Evolutionary conservation across 2,888 invertebrate genomes (phyloP), one percentile per base, ranked within the genome.

Genomic region (Cloeon dipterum): DNA sequence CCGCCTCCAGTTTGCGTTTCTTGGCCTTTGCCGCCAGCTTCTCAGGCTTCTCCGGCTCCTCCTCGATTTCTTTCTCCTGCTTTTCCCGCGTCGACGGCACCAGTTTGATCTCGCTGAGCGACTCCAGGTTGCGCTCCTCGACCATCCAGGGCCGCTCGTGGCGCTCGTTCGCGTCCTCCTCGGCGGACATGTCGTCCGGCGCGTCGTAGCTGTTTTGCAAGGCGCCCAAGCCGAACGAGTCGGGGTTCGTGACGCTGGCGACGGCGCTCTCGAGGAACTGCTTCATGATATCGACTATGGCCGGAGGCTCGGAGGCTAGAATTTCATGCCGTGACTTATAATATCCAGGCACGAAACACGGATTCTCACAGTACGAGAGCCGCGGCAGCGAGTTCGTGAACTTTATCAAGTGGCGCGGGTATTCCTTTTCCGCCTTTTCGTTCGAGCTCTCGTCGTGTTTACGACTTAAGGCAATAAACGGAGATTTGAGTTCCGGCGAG

Each of bases 241-340:
- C 38, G 8, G 23, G 18, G 5, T 38, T 20, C 2, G 26, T 34
- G 18, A 13, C 34, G 13, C 25, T 34, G 11, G 21, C 34, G 1
- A 19, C 5, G n/a, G n/a, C 25, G 5, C 16, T 29, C 14, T n/a
- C n/a, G 7, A 29, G 14, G 14, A 29, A n/a, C 23, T 38, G 34
- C 20, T 34, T 38, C 38, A 38, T 38, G 10, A 38, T 38, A 10
- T 25, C 21, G n/a, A 38, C 38, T 13, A 38, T 34, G 19, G 23
- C 34, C 10, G 33, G 38, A 10, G 25, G 26, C 20, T 38, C 38
- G 5, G 38, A 34, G 10, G 32, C 23, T 25, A 38, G 34, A 10
- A 33, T 25, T 8, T 38, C 38, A 8, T 34, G 25, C 11, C 38
- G 17, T 4, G 38, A 26, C 10, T 32, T 33, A 19, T 32, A 33